Percentiles rank a stretch among this genome's conserved stretches.
Evolutionary conservation across 2,888 invertebrate genomes (phyloP).

Genomic region (Polyommatus iphigenia): DNA sequence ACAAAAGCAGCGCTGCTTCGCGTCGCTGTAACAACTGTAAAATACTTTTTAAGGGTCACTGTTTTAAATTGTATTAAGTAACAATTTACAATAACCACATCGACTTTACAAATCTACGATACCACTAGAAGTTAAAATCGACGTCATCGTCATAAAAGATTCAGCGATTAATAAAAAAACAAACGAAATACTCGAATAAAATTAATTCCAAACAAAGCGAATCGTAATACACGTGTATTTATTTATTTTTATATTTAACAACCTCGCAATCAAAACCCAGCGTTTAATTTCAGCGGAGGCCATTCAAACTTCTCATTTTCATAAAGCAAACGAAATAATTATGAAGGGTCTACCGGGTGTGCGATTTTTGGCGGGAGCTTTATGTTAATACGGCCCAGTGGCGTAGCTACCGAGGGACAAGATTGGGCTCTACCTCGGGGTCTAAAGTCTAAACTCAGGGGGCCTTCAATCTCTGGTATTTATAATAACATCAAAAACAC

Average conservation of each 20-base stretch:
- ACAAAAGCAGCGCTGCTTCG: too few relatives aligned
- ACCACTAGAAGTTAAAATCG: not conserved
- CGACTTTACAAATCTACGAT: not conserved
- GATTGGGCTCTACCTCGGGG: not conserved
- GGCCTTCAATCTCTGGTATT: too few relatives aligned
- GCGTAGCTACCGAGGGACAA: not conserved
- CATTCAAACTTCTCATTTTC: conserved; percentile 65
- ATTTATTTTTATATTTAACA: conserved; percentile 36
- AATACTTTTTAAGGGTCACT: too few relatives aligned
- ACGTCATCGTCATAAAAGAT: not conserved
- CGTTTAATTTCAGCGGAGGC: conserved; percentile 48
- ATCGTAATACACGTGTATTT: conserved; percentile 30
- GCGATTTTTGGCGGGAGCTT: conserved; percentile 67
- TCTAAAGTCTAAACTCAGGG: not conserved
- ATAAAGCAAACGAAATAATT: conserved; percentile 65
- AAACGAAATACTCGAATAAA: not conserved
- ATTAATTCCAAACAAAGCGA: conserved; percentile 19
- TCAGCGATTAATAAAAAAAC: conserved; percentile 9
- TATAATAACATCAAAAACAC: too few relatives aligned
- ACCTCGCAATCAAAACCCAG: conserved; percentile 37
- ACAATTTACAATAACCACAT: not conserved
- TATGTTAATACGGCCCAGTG: conserved; percentile 57
- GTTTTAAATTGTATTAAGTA: not conserved
- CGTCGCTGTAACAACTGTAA: too few relatives aligned
- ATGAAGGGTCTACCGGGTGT: conserved; percentile 53